These are phyloP conservation scores for Apamea crenata DNA, from an alignment of 2,888 invertebrate species.

Conservation along the genomic window DNA sequence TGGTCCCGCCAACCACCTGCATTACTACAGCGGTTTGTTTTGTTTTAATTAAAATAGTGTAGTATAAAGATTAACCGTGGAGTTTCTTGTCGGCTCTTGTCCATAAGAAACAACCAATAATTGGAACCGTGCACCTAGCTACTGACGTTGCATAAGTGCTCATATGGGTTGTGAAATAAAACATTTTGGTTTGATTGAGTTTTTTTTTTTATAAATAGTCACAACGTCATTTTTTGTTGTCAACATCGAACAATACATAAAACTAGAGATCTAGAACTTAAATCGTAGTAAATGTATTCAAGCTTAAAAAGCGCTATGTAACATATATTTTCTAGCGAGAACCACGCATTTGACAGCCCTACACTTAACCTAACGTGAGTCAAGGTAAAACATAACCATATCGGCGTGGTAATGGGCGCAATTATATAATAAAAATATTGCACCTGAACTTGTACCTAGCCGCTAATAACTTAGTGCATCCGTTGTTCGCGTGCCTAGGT, in stretches of 20 bases:
- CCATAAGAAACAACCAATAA: background rate
- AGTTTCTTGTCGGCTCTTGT: background rate
- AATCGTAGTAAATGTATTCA: background rate
- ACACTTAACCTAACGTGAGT: conserved; percentile 11
- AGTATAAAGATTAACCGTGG: too few relatives aligned
- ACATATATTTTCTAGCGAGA: background rate
- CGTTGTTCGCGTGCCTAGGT: conserved; percentile 45
- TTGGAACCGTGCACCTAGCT: background rate
- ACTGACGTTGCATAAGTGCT: background rate
- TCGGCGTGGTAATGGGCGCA: conserved; percentile 39
- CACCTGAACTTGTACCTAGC: conserved; percentile 44
- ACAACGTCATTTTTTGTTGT: too few relatives aligned
- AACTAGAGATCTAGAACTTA: background rate
- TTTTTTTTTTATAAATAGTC: background rate
- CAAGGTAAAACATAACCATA: conserved; percentile 51
- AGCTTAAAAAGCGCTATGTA: background rate
- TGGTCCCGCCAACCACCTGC: background rate
- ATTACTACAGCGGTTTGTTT: background rate
- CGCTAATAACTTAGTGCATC: conserved; percentile 39
- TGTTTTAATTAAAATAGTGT: background rate
- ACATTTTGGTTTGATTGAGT: background rate
- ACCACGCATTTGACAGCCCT: background rate
- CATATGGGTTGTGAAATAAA: background rate
- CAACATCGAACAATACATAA: background rate
- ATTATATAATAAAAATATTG: conserved; percentile 54